Evolutionary conservation across 1,140 invertebrate species (phyloP).

Genomic region (Orchesella cincta): DNA sequence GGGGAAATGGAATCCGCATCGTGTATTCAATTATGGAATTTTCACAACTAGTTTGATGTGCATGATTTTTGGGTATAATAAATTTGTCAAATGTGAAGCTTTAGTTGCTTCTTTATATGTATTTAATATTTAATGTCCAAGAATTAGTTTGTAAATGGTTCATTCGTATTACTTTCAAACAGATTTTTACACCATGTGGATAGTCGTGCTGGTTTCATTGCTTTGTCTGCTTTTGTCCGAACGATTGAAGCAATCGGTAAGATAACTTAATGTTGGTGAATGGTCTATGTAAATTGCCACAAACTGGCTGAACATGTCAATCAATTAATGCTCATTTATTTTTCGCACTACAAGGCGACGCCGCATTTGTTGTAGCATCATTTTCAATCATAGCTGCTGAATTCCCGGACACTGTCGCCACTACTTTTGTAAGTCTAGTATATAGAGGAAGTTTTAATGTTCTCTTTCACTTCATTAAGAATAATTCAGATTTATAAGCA

Average conservation of each 20-base stretch:
- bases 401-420: constrained; percentile 86
- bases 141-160: not conserved
- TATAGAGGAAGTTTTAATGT: not conserved
- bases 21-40: constrained; percentile 80
- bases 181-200: constrained; percentile 59
- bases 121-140: not conserved
- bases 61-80: constrained; percentile 77
- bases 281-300: no score
- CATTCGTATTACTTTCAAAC: not conserved
- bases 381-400: constrained; percentile 93
- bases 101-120: no score
- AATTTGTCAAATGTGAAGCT: no score
- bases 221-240: constrained; percentile 71
- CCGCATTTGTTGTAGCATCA: constrained; percentile 85
- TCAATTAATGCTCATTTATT: no score
- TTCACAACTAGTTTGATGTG: constrained; percentile 78
- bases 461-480: not conserved
- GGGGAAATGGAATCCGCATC: not conserved
- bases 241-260: constrained; percentile 59
- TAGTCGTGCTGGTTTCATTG: constrained; percentile 69
- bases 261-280: no score
- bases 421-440: constrained; percentile 75
- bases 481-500: not conserved
- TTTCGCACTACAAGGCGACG: constrained; percentile 76
- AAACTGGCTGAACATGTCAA: no score